Conservation (phyloP, 2,797 vertebrate genomes). For the Myotis vivesi region DNA sequence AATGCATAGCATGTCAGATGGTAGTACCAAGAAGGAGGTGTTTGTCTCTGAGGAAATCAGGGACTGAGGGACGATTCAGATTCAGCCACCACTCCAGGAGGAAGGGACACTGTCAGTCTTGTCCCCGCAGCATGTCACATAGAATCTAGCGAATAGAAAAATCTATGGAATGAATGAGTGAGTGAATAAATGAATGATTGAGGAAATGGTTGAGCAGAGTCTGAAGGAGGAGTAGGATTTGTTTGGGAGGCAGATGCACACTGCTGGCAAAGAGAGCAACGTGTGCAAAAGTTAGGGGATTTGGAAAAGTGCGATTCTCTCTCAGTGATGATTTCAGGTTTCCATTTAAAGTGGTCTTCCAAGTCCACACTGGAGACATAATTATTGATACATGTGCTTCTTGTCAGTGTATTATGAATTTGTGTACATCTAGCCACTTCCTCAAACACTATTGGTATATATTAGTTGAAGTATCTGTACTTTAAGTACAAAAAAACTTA, state of each 20-base stretch:
- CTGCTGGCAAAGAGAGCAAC: background rate
- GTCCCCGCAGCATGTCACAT: background rate
- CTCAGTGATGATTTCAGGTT: background rate
- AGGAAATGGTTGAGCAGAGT: background rate
- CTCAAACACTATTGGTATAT: background rate
- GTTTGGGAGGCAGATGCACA: background rate
- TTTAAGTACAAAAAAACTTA: slow-evolving; percentile 12
- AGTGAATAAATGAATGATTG: background rate
- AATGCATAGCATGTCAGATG: background rate
- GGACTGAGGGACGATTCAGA: background rate
- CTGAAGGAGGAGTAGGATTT: background rate
- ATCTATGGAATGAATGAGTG: background rate
- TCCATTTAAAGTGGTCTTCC: background rate
- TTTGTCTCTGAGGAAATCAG: background rate
- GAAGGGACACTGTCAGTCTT: background rate
- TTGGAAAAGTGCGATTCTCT: background rate
- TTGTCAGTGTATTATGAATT: background rate
- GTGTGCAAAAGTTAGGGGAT: background rate
- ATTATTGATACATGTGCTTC: background rate
- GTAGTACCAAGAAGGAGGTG: background rate
- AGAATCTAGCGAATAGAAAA: slow-evolving; percentile 17
- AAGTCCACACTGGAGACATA: background rate
- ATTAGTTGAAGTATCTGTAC: background rate
- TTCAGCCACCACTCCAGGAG: background rate
- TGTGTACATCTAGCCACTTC: background rate